Conservation (phyloP, 2,888 invertebrate genomes). For the Gastrophysa polygoni region DNA sequence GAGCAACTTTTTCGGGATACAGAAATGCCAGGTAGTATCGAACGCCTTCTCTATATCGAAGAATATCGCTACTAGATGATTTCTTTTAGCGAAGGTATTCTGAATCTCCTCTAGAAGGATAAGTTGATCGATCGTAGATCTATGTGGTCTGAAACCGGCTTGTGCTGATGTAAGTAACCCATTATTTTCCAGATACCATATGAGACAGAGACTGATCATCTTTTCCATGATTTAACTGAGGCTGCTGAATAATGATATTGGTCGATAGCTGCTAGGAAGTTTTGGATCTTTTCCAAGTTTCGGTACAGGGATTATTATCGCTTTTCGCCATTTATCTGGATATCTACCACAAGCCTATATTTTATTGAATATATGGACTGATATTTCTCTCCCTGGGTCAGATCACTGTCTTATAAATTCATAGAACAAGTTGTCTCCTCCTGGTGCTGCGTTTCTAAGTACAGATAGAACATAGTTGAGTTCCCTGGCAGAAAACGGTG, state of each 20-base stretch:
- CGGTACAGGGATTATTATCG: slow-evolving; percentile 11
- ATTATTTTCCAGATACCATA: slow-evolving; percentile 17
- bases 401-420: slow-evolving; percentile 9
- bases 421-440: slow-evolving; percentile 11
- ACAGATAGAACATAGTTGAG: slow-evolving; percentile 2
- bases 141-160: slow-evolving; percentile 7
- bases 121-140: no score
- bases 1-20: slow-evolving; percentile 22
- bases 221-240: slow-evolving; percentile 23
- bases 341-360: slow-evolving; percentile 11
- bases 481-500: slow-evolving; percentile 1
- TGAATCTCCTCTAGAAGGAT: slow-evolving; percentile 2
- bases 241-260: slow-evolving; percentile 18
- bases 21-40: slow-evolving; percentile 24
- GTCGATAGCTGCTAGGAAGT: slow-evolving; percentile 6
- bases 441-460: slow-evolving; percentile 9
- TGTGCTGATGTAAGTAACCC: slow-evolving; percentile 2
- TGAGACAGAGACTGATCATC: slow-evolving; percentile 19
- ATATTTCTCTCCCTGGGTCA: neutral
- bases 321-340: slow-evolving; percentile 15
- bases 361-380: slow-evolving; percentile 16
- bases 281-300: slow-evolving; percentile 12
- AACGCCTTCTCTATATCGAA: slow-evolving; percentile 15
- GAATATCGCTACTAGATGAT: slow-evolving; percentile 12
- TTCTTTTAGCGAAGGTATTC: neutral